These are phyloP conservation scores for Mesoclemmys tuberculata DNA, from an alignment of 2,113 vertebrate species.

Conservation along the genomic window DNA sequence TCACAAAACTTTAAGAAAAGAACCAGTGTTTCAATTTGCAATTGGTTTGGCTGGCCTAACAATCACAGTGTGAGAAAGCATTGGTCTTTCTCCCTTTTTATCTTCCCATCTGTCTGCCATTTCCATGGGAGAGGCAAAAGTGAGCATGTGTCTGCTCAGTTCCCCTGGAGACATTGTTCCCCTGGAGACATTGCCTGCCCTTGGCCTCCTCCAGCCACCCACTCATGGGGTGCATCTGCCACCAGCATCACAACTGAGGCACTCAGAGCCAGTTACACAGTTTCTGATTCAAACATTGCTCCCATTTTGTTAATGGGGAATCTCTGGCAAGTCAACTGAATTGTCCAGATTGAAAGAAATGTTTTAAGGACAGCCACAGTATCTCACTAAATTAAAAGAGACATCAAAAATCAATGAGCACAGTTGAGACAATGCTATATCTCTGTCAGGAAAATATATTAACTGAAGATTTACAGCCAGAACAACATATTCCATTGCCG, in stretches of 20 bases:
- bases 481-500: not conserved
- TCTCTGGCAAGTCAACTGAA: not conserved
- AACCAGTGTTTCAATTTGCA: not conserved
- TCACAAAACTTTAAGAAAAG: constrained; percentile 9
- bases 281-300: not conserved
- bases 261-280: not conserved
- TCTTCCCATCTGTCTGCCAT: not conserved
- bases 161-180: not conserved
- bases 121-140: not conserved
- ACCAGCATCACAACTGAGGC: not conserved
- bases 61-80: not conserved
- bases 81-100: not conserved
- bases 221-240: not conserved
- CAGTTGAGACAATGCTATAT: not conserved
- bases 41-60: not conserved
- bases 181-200: not conserved
- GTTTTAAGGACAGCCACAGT: not conserved
- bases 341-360: constrained; percentile 2
- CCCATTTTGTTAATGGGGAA: not conserved
- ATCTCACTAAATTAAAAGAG: not conserved
- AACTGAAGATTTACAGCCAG: not conserved
- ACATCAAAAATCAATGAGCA: not conserved
- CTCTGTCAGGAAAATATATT: not conserved
- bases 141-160: not conserved
- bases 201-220: not conserved